Conservation (phyloP, 2,113 vertebrate genomes). For the Recurvirostra avosetta region DNA sequence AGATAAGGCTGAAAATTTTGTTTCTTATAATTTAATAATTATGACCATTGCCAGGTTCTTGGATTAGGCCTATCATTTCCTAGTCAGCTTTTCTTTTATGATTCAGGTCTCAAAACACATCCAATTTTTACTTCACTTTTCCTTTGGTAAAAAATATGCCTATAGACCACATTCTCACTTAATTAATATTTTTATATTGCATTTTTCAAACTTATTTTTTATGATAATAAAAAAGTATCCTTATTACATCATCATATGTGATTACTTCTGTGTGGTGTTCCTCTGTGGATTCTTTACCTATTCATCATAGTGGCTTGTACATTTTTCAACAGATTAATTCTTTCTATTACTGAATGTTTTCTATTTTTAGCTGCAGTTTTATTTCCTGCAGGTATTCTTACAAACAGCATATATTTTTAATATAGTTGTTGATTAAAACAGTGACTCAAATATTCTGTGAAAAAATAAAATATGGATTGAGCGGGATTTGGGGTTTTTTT, state of each 20-base stretch:
- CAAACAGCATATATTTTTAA: neutral
- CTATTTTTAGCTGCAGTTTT: neutral
- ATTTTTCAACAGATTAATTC: neutral
- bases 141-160: neutral
- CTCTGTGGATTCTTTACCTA: neutral
- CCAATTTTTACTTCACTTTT: neutral
- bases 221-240: neutral
- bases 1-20: neutral
- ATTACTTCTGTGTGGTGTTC: neutral
- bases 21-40: neutral
- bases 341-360: neutral
- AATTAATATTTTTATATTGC: neutral
- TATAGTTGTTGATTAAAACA: neutral
- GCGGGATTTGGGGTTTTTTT: accelerated
- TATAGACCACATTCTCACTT: neutral
- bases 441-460: neutral
- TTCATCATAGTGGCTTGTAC: neutral
- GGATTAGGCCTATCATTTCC: neutral
- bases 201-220: neutral
- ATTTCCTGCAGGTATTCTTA: neutral
- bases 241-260: neutral
- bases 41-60: neutral
- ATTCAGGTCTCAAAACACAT: neutral
- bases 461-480: neutral
- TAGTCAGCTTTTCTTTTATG: neutral